A percentile compares a stretch with the other conserved stretches of the same genome.
phyloP scores from a whole-genome alignment of 2,888 invertebrate genomes.

The Hyposoter didymator region DNA sequence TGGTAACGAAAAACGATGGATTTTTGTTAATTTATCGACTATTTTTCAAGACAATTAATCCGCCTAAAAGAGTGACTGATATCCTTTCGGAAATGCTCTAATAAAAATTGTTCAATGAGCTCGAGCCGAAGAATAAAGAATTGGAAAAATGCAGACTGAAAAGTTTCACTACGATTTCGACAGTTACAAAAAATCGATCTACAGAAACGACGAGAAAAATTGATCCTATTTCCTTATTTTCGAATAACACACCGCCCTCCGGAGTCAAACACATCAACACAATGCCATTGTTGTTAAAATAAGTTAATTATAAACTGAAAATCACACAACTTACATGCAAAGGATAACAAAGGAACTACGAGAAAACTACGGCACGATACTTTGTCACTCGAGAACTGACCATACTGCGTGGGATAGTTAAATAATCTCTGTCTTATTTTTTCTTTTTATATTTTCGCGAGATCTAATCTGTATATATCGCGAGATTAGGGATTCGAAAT shows the following conservation, averaged over 20 bases:
- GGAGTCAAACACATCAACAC: background rate
- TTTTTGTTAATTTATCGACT: background rate
- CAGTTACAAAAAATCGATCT: background rate
- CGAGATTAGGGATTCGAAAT: background rate
- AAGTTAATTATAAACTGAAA: conserved; percentile 6
- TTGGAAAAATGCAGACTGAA: background rate
- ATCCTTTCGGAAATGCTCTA: background rate
- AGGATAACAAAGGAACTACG: conserved; percentile 49
- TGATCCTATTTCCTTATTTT: background rate
- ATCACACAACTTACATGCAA: conserved; percentile 57
- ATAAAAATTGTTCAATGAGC: background rate
- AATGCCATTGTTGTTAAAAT: background rate
- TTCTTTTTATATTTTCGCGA: background rate
- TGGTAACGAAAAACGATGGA: background rate
- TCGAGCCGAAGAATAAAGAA: background rate
- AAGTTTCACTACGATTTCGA: background rate
- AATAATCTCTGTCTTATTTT: conserved; percentile 37
- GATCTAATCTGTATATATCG: background rate
- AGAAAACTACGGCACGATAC: conserved; percentile 51
- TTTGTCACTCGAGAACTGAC: conserved; percentile 49
- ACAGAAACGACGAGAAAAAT: background rate
- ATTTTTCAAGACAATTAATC: background rate
- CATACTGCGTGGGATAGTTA: conserved; percentile 50
- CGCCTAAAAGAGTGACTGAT: background rate
- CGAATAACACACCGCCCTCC: too few species aligned